Base-by-base conservation (phyloP, 2,113 vertebrate genomes). In the Sylvicapra grimmia region DNA sequence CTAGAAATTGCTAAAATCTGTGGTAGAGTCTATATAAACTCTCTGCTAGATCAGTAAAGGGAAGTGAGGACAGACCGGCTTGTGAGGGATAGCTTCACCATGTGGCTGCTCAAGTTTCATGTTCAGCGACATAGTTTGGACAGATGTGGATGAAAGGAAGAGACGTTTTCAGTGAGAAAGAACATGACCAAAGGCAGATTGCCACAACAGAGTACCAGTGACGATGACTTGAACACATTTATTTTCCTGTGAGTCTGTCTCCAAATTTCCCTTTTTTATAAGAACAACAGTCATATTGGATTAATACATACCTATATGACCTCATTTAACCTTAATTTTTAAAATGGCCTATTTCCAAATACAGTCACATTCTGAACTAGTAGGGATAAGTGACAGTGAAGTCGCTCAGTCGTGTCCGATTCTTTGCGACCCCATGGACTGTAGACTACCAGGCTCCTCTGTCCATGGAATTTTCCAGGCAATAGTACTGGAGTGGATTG, bases 311-410 rank as follows among this genome's bases (percentile, higher is more conserved):
- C 18, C 4, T 12, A 2, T 82, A 40, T 89, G 72, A 85, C 88
- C 47, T 92, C n/a, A 83, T 84, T 94, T 94, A 86, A 83, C 56
- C 36, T 54, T 97, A 83, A 91, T 83, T 93, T 89, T 93, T 90
- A 31, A 90, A 27, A 94, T 25, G 27, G 59, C 15, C 54, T 94
- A 0, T 92, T 44, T 89, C 16, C 79, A 94, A 96, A 77, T 92
- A 63, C 1, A 93, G 47, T 86, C 12, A 72, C 19, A 44, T 89
- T 91, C 36, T 87, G 58, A 86, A 72, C 21, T 95, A 86, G 10
- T 87, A 27, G 19, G 14, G 15, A 36, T 96, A 75, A 97, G 27
- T 40, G 31, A 33, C 33, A 63, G 31, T 65, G 61, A 65, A 65
- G 3, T 65, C 0, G 6, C 31, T 65, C 31, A 65, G 31, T 65